Evolutionary conservation across 2,888 invertebrate species (phyloP).

Genomic region (Zaprionus lineosus): DNA sequence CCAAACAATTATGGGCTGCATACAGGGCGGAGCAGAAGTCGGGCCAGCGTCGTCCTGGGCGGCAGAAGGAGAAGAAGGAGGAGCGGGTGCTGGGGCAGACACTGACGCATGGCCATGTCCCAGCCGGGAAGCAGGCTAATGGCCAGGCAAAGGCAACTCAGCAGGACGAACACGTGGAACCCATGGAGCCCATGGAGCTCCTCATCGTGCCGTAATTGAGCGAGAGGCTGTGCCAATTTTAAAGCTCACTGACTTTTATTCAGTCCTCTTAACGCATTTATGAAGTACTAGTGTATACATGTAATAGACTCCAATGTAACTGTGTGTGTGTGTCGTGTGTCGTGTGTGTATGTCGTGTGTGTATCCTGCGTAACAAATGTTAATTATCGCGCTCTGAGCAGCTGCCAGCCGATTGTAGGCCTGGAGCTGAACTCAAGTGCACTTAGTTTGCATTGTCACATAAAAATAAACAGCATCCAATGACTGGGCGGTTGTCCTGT

Average conservation of each 20-base stretch:
- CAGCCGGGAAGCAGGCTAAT: conserved; percentile 35
- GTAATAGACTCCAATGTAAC: neutral
- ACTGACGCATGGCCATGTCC: conserved; percentile 17
- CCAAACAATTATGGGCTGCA: conserved; percentile 82
- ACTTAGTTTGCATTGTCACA: conserved; percentile 74
- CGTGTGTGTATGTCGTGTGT: conserved; percentile 39
- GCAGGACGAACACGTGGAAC: conserved; percentile 20
- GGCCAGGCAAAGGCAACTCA: conserved; percentile 52
- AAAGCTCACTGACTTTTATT: conserved; percentile 76
- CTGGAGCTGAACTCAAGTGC: conserved; percentile 60
- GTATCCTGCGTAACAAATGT: conserved; percentile 62
- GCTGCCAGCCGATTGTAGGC: conserved; percentile 59
- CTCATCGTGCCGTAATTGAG: conserved; percentile 77
- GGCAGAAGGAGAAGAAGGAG: conserved; percentile 62
- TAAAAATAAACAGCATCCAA: conserved; percentile 64
- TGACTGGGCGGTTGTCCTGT: too few species aligned
- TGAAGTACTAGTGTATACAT: conserved; percentile 1
- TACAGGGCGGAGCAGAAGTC: conserved; percentile 61
- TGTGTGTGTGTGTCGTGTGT: conserved; percentile 11
- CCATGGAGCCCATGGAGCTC: conserved; percentile 49
- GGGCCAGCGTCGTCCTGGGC: conserved; percentile 44
- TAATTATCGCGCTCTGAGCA: conserved; percentile 54
- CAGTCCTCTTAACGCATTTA: conserved; percentile 38
- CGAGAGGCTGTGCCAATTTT: conserved; percentile 64
- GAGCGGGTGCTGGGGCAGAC: conserved; percentile 41